phyloP scores from a whole-genome alignment of 2,113 vertebrate species.

The Philantomba maxwellii region DNA sequence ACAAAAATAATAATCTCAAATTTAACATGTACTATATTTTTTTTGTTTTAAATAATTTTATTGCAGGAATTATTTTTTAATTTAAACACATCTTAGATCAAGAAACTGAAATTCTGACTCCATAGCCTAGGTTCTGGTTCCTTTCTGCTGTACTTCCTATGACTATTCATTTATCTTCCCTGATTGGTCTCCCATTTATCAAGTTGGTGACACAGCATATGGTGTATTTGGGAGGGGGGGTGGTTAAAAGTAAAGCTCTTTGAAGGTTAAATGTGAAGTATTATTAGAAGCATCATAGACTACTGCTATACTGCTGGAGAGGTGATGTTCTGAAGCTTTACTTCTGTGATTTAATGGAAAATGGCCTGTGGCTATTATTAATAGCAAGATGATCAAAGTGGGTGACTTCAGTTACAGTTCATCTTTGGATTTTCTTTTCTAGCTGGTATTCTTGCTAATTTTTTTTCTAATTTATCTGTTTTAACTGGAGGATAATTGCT shows the following conservation, averaged over 20 bases:
- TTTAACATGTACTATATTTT: background rate
- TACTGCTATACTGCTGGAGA: background rate
- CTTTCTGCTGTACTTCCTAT: background rate
- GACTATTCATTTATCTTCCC: conserved; percentile 5
- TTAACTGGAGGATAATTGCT: background rate
- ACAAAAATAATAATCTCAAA: background rate
- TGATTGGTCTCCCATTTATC: background rate
- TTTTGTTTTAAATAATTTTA: background rate
- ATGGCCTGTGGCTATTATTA: background rate
- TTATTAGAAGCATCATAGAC: background rate
- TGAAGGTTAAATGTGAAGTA: conserved; percentile 1
- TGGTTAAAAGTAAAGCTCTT: background rate
- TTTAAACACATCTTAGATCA: background rate
- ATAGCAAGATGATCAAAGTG: background rate
- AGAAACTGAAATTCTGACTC: background rate
- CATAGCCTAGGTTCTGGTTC: background rate
- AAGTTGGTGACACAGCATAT: background rate
- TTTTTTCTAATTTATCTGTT: background rate
- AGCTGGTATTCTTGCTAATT: conserved; percentile 6
- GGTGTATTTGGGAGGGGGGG: background rate
- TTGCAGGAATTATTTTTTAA: background rate
- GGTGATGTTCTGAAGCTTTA: background rate
- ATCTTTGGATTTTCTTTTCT: conserved; percentile 16
- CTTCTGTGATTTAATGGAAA: background rate
- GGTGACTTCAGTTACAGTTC: background rate